Conservation (phyloP, 2,888 invertebrate species). For the Trichogramma dendrolimi region DNA sequence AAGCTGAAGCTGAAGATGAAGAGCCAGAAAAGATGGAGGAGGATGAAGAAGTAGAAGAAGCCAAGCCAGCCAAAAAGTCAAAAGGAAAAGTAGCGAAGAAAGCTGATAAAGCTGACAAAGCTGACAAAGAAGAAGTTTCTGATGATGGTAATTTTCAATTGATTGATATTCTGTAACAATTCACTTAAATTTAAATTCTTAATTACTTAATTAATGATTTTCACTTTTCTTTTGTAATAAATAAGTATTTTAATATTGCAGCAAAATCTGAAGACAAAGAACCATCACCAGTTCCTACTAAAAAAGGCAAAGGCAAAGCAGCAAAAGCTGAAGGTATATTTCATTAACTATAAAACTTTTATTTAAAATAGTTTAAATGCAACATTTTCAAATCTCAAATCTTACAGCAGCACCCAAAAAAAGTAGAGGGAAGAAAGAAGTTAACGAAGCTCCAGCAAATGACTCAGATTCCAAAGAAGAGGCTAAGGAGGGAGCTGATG, state of each 20-base stretch:
- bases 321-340: constrained; percentile 18
- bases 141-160: constrained; percentile 15
- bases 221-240: background rate
- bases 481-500: constrained; percentile 12
- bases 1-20: constrained; percentile 15
- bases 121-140: background rate
- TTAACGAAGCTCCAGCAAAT: background rate
- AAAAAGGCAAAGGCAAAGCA: constrained; percentile 25
- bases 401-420: constrained; percentile 23
- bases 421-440: constrained; percentile 24
- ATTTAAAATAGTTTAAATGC: background rate
- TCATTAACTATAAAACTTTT: background rate
- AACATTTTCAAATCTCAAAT: background rate
- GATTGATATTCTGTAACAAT: background rate
- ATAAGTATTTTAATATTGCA: constrained; percentile 8
- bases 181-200: background rate
- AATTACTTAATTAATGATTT: background rate
- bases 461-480: constrained; percentile 19
- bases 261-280: constrained; percentile 10
- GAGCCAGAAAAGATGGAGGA: constrained; percentile 5
- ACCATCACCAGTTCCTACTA: constrained; percentile 10
- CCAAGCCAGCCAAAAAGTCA: constrained; percentile 13
- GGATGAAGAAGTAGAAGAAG: constrained; percentile 8
- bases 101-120: constrained; percentile 21
- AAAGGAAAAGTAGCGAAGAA: constrained; percentile 15